Evolutionary conservation across 2,797 vertebrate species (phyloP).

Genomic region (Sebastiscus tertius): DNA sequence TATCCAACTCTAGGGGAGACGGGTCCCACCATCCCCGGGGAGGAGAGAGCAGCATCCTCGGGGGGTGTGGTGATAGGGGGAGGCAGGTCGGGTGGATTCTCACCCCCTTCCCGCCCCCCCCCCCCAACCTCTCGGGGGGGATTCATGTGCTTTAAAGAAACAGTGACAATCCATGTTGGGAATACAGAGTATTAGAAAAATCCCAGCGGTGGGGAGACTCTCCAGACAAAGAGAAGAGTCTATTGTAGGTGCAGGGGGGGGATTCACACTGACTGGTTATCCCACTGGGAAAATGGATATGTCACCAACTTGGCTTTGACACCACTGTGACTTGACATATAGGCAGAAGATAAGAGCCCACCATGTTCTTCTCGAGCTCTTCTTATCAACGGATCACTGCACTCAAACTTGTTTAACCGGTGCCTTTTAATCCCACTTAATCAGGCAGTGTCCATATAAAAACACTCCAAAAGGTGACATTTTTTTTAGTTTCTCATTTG

Average conservation of each 20-base stretch:
- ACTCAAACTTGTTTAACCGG: not conserved
- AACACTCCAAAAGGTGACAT: not conserved
- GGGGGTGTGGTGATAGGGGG: constrained; percentile 36
- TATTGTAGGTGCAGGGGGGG: constrained; percentile 29
- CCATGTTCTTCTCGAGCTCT: not conserved
- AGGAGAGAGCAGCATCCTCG: constrained; percentile 16
- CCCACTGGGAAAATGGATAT: constrained; percentile 54
- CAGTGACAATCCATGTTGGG: constrained; percentile 60
- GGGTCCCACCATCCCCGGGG: constrained; percentile 21
- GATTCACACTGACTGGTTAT: constrained; percentile 49
- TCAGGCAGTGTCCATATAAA: not conserved
- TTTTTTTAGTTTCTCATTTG: not conserved
- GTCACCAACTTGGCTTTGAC: constrained; percentile 43
- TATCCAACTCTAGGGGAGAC: constrained; percentile 40
- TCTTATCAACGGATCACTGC: constrained; percentile 1
- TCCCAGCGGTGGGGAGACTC: constrained; percentile 42
- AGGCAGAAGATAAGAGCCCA: constrained; percentile 40
- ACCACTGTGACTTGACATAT: constrained; percentile 37
- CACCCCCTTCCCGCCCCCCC: not conserved
- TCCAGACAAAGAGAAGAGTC: constrained; percentile 49
- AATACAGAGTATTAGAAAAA: constrained; percentile 59
- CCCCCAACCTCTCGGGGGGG: constrained; percentile 19
- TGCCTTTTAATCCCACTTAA: not conserved
- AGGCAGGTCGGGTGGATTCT: constrained; percentile 23
- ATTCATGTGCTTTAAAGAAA: constrained; percentile 60